These are phyloP conservation scores for Nephila pilipes DNA, from an alignment of 1,140 invertebrate species.

Conservation along the genomic window DNA sequence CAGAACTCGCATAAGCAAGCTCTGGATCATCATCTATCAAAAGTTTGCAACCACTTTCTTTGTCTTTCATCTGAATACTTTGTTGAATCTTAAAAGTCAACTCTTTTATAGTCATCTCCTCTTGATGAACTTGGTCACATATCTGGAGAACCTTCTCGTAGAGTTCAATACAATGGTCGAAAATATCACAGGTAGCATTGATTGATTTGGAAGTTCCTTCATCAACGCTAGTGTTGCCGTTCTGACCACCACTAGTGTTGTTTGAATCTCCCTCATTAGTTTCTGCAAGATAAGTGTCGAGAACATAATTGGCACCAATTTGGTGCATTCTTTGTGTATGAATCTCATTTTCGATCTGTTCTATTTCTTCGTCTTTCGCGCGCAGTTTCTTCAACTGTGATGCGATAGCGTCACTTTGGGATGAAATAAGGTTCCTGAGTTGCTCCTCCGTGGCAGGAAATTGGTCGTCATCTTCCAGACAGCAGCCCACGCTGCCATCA, in stretches of 20 bases:
- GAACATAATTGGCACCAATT: conserved; percentile 90
- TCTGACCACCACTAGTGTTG: neutral
- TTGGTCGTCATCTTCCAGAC: conserved; percentile 59
- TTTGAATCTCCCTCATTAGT: neutral
- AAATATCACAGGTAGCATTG: conserved; percentile 68
- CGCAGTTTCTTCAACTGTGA: conserved; percentile 85
- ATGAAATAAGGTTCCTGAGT: conserved; percentile 88
- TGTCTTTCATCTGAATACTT: conserved; percentile 50
- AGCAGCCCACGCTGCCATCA: conserved; percentile 61
- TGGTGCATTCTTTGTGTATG: conserved; percentile 87
- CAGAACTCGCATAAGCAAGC: conserved; percentile 54
- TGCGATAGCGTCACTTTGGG: conserved; percentile 91
- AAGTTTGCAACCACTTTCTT: conserved; percentile 7
- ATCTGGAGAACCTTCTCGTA: conserved; percentile 87
- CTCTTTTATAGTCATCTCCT: conserved; percentile 86
- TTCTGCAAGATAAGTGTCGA: conserved; percentile 88
- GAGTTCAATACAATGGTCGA: conserved; percentile 79
- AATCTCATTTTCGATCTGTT: conserved; percentile 88
- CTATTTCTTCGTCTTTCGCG: conserved; percentile 89
- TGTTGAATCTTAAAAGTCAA: conserved; percentile 86
- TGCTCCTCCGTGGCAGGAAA: conserved; percentile 82
- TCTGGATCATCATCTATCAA: conserved; percentile 64
- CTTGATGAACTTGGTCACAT: conserved; percentile 87
- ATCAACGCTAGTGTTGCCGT: neutral
- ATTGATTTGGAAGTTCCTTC: neutral